These are phyloP conservation scores for Chelonia mydas DNA, from an alignment of 2,797 vertebrate genomes.

Conservation along the genomic window DNA sequence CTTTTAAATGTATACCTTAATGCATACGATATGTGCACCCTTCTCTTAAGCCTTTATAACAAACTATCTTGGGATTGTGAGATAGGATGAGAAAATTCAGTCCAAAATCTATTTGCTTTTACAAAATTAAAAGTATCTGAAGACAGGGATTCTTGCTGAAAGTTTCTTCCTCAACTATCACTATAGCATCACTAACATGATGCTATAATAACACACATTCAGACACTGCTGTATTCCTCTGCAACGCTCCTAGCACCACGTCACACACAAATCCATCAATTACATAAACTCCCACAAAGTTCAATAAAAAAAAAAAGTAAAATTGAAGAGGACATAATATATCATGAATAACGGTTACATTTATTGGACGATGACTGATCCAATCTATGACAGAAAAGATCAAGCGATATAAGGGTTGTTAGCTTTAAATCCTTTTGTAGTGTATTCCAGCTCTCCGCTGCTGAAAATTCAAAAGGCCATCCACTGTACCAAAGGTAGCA, in stretches of 20 bases:
- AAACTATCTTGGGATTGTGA: constrained; percentile 25
- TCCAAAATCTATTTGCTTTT: constrained; percentile 10
- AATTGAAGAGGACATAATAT: constrained; percentile 47
- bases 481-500: constrained; percentile 36
- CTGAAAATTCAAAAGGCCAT: constrained; percentile 74
- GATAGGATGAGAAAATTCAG: neutral
- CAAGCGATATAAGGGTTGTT: constrained; percentile 67
- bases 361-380: constrained; percentile 67
- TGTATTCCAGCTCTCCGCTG: constrained; percentile 56
- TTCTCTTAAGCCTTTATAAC: neutral
- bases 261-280: constrained; percentile 58
- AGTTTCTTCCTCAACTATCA: neutral
- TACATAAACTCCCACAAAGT: constrained; percentile 67
- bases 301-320: constrained; percentile 57
- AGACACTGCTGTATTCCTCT: constrained; percentile 22
- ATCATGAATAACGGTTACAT: constrained; percentile 60
- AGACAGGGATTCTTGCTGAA: neutral
- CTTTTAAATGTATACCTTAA: neutral
- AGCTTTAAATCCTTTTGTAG: constrained; percentile 71
- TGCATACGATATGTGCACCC: neutral
- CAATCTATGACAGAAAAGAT: constrained; percentile 73
- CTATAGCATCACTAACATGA: constrained; percentile 33
- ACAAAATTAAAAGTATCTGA: neutral
- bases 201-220: constrained; percentile 39
- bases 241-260: constrained; percentile 14